Conservation (phyloP, 2,888 invertebrate species). For the Liodrosophila aerea region DNA sequence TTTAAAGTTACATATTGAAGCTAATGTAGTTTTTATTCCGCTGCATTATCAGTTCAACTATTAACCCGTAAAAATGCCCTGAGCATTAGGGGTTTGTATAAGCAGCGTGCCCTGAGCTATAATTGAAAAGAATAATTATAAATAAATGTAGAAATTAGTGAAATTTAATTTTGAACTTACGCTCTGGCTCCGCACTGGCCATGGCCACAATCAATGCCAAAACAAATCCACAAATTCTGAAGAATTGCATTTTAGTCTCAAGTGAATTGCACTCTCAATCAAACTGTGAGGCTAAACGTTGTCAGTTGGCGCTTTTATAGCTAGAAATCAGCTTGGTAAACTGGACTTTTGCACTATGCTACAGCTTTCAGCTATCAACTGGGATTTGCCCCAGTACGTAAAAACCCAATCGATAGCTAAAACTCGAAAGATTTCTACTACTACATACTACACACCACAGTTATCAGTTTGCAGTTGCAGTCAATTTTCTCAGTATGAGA, state of each 20-base stretch:
- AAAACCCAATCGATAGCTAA: slow-evolving; percentile 29
- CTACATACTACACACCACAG: no score
- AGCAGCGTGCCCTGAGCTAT: slow-evolving; percentile 41
- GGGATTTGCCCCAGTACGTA: slow-evolving; percentile 27
- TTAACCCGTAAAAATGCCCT: slow-evolving; percentile 32
- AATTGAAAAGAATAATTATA: neutral
- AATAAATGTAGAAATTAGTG: neutral
- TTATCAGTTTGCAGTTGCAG: neutral
- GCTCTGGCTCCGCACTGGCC: slow-evolving; percentile 47
- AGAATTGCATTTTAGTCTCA: slow-evolving; percentile 35
- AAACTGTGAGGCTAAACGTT: neutral
- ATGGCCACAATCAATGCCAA: slow-evolving; percentile 51
- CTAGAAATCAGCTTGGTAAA: neutral
- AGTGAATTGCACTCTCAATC: slow-evolving; percentile 4
- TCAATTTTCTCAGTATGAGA: neutral
- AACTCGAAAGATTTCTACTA: slow-evolving; percentile 13
- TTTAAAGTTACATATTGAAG: neutral
- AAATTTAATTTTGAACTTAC: slow-evolving; percentile 29
- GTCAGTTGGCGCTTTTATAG: slow-evolving; percentile 35
- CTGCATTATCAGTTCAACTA: neutral
- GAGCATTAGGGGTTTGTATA: slow-evolving; percentile 43
- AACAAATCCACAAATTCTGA: slow-evolving; percentile 45
- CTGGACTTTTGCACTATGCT: no score
- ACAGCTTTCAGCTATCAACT: neutral
- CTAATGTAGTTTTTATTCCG: neutral